These are phyloP conservation scores for Catostomus latipinnis DNA, from an alignment of 2,797 vertebrate genomes.

Conservation along the genomic window DNA sequence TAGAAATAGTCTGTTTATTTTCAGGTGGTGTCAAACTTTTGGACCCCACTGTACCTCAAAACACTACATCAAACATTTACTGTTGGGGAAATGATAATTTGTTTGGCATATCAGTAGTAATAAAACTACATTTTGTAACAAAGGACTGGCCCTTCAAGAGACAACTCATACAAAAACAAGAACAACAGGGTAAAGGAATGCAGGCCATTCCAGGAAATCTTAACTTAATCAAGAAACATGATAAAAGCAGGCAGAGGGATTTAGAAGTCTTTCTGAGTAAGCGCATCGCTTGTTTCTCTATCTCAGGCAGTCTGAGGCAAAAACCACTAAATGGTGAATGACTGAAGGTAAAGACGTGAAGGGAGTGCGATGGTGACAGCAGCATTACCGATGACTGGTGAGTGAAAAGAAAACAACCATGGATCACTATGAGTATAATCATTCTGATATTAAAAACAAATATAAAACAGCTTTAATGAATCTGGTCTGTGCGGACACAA, in stretches of 20 bases:
- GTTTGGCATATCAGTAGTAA: constrained; percentile 2
- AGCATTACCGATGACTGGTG: neutral
- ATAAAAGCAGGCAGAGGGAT: constrained; percentile 1
- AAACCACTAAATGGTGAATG: constrained; percentile 19
- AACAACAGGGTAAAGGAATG: neutral
- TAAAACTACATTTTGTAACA: neutral
- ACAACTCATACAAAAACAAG: neutral
- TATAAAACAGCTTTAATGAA: constrained; percentile 3
- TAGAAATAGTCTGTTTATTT: neutral
- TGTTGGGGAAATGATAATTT: neutral
- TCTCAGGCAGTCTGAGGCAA: constrained; percentile 18
- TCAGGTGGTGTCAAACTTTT: neutral
- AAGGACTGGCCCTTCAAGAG: neutral
- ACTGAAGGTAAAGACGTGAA: neutral
- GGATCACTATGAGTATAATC: neutral
- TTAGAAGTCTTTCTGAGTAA: neutral
- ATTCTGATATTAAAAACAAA: constrained; percentile 31
- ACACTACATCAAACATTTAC: neutral
- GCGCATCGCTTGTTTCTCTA: neutral
- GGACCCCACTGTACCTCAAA: neutral
- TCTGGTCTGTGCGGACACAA: neutral
- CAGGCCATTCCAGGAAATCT: constrained; percentile 4
- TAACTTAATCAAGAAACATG: constrained; percentile 38
- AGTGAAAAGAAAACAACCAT: neutral
- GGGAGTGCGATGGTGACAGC: neutral